These are phyloP conservation scores for Tholera decimalis DNA, from an alignment of 2,888 invertebrate species.

Conservation along the genomic window DNA sequence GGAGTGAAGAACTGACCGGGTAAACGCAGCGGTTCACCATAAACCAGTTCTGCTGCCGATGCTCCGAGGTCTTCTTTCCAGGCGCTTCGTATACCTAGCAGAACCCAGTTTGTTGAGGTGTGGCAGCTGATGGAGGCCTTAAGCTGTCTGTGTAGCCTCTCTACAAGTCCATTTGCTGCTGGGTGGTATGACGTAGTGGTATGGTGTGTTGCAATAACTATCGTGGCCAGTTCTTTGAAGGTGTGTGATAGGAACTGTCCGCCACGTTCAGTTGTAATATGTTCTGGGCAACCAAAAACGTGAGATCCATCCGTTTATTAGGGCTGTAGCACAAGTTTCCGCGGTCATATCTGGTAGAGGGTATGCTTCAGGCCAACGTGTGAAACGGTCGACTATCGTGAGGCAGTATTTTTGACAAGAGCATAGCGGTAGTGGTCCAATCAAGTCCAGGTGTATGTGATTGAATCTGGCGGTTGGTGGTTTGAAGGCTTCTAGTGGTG, in stretches of 20 bases:
- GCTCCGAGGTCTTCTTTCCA: constrained; percentile 4
- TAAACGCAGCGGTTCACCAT: constrained; percentile 2
- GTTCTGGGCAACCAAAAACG: constrained; percentile 77
- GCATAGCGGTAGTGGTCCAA: constrained; percentile 59
- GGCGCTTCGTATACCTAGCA: constrained; percentile 8
- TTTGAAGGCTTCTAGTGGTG: not conserved
- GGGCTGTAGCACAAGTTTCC: constrained; percentile 41
- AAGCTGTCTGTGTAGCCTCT: too few species aligned
- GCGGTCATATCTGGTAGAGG: not conserved
- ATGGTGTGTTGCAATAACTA: too few species aligned
- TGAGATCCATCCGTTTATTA: too few species aligned
- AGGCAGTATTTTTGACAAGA: constrained; percentile 57
- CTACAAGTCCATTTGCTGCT: too few species aligned
- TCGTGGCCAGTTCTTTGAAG: too few species aligned
- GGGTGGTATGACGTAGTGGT: too few species aligned
- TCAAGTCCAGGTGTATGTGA: constrained; percentile 68
- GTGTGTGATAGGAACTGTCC: constrained; percentile 70
- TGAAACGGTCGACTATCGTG: too few species aligned
- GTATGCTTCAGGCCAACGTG: constrained; percentile 72
- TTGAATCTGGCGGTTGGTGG: constrained; percentile 65
- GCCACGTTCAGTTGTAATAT: constrained; percentile 62
- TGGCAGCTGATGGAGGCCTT: constrained; percentile 12
- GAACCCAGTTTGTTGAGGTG: not conserved
- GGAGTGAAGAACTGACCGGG: constrained; percentile 2
- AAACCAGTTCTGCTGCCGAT: too few species aligned